Evolutionary conservation across 2,888 invertebrate genomes (phyloP), one percentile per base, ranked within the genome.

Genomic region (Noctua comes): DNA sequence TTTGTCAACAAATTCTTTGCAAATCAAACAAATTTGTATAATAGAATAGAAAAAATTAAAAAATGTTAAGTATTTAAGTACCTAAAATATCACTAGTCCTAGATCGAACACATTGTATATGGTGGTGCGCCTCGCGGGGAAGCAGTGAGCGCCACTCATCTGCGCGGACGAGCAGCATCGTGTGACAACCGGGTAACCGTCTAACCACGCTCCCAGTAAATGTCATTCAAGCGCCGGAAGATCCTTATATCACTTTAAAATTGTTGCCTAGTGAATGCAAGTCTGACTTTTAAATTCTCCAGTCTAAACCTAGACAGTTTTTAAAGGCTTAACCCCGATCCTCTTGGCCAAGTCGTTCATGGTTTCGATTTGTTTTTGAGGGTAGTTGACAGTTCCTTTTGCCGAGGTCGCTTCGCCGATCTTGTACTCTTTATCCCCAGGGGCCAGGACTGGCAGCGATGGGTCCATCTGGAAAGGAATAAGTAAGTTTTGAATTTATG

Each of bases 361-460:
- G 51, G 97, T 97, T 65, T 97, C 97, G 2, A 99, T 96, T 94
- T 98, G 98, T 89, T 98, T 98, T 79, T 97, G 96, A 68, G 98
- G 97, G 92, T 99, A 99, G n/a, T 95, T 93, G 70, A 99, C 98
- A 0, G 98, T 99, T 1, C 99, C 99, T 64, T 97, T 97, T 18
- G 93, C 90, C 79, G 98, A 97, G 0, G 98, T 98, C 79, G 97
- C 96, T 64, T 97, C 95, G 96, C 98, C 98, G 86, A 98, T 98
- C 0, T 93, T 91, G 31, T 97, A 97, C 92, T 99, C 99, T 66
- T 98, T 98, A 94, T 99, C 99, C 0, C 99, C 99, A 11, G 99
- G 98, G 0, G 98, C 97, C 68, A 99, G 91, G 0, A 99, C 98
- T 5, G 98, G 98, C 59, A 97, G 96, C 0, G 94, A 90, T 0